Conservation (phyloP, 2,113 vertebrate species). For the Myotis davidii region DNA sequence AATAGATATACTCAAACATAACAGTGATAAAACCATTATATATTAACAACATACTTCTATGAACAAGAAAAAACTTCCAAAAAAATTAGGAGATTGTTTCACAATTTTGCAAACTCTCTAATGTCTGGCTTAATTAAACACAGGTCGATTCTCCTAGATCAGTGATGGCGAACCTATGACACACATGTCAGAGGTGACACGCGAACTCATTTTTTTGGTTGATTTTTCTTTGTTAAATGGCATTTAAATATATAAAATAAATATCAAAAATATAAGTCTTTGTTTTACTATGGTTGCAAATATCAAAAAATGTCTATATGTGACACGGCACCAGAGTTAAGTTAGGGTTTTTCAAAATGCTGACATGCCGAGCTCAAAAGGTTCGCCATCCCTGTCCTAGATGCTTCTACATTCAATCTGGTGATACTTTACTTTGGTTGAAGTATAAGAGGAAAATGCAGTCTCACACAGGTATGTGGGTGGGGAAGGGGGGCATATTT, state of each 20-base stretch:
- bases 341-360: no score
- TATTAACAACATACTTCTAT: background rate
- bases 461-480: background rate
- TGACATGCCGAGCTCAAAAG: no score
- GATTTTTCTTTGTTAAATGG: no score
- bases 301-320: no score
- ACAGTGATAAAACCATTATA: background rate
- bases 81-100: background rate
- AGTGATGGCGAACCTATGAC: no score
- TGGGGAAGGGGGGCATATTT: background rate
- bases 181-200: no score
- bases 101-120: background rate
- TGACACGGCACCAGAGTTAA: no score
- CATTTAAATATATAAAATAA: no score
- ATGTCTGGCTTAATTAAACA: background rate
- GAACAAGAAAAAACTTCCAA: background rate
- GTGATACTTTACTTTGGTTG: background rate
- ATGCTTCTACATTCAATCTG: background rate
- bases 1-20: background rate
- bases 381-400: background rate
- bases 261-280: no score
- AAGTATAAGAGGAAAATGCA: conserved; percentile 15
- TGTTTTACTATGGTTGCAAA: no score
- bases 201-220: no score
- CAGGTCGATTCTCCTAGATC: background rate